Percentiles rank a stretch among this genome's conserved stretches.
Conservation (phyloP, 1,140 invertebrate genomes). For the Pseudomyrmex sp. region DNA sequence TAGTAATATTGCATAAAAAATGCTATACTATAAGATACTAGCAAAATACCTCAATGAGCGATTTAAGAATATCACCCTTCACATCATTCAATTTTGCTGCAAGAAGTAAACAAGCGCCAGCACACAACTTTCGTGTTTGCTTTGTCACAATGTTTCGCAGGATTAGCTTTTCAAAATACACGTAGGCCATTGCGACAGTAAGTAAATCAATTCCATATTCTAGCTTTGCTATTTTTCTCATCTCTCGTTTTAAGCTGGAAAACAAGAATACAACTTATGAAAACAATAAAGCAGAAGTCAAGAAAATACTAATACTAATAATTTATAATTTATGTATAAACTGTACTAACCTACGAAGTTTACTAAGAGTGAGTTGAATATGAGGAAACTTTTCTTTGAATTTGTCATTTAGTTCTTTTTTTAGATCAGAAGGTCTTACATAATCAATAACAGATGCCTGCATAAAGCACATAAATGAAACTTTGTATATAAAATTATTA, state of each 20-base stretch:
- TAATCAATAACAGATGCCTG: constrained; percentile 98
- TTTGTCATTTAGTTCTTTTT: constrained; percentile 99
- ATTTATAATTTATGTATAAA: neutral
- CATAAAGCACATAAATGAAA: constrained; percentile 64
- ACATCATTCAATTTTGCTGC: constrained; percentile 98
- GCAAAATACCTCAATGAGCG: constrained; percentile 92
- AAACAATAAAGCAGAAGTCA: neutral
- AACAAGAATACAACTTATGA: constrained; percentile 64
- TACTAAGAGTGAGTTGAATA: constrained; percentile 98
- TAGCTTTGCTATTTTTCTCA: constrained; percentile 96
- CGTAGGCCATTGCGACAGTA: constrained; percentile 97
- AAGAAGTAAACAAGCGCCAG: constrained; percentile 96
- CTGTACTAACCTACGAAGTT: constrained; percentile 93
- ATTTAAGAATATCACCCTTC: constrained; percentile 94
- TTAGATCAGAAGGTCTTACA: constrained; percentile 97
- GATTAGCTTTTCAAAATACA: constrained; percentile 99
- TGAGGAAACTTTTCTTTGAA: constrained; percentile 98
- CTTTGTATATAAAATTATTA: constrained; percentile 16
- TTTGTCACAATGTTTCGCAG: constrained; percentile 97
- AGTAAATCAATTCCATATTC: constrained; percentile 95
- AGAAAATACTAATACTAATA: neutral
- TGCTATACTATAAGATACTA: constrained; percentile 31
- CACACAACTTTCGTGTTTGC: constrained; percentile 97
- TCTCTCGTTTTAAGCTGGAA: constrained; percentile 95
- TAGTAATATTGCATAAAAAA: constrained; percentile 21